Evolutionary conservation across 2,888 invertebrate species (phyloP).

Genomic region (Stegana nigrithorax): DNA sequence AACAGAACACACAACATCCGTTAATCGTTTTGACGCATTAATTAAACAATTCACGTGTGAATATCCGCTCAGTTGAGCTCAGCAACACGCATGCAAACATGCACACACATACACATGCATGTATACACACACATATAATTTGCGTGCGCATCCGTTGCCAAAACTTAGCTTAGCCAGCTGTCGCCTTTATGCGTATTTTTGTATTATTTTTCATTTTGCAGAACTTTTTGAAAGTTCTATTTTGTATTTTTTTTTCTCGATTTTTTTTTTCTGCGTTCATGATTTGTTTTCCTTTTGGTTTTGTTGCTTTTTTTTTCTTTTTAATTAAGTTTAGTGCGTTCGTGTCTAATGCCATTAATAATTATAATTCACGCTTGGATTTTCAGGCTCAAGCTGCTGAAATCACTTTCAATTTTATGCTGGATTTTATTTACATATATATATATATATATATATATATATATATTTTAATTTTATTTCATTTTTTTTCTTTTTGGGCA

Average conservation of each 20-base stretch:
- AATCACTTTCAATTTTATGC: too few species aligned
- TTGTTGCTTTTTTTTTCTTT: too few species aligned
- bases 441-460: too few species aligned
- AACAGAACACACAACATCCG: too few species aligned
- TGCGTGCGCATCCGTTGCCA: neutral
- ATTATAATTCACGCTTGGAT: neutral
- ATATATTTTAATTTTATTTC: too few species aligned
- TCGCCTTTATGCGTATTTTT: neutral
- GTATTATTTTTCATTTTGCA: neutral
- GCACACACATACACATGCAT: neutral
- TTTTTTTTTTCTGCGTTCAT: neutral
- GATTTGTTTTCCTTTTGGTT: neutral
- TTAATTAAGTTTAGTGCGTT: neutral
- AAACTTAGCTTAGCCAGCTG: neutral
- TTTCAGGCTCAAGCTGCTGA: too few species aligned
- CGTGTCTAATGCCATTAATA: neutral
- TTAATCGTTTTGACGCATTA: constrained; percentile 46
- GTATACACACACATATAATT: neutral
- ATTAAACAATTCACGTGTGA: constrained; percentile 64
- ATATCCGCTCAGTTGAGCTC: constrained; percentile 52
- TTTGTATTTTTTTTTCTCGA: neutral
- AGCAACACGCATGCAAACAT: constrained; percentile 19
- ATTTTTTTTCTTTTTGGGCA: neutral
- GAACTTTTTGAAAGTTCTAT: neutral
- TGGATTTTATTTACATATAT: too few species aligned